A percentile compares a stretch with the other conserved stretches of the same genome.
Conservation (phyloP, 2,113 vertebrate species). For the Corydoras sp. region DNA sequence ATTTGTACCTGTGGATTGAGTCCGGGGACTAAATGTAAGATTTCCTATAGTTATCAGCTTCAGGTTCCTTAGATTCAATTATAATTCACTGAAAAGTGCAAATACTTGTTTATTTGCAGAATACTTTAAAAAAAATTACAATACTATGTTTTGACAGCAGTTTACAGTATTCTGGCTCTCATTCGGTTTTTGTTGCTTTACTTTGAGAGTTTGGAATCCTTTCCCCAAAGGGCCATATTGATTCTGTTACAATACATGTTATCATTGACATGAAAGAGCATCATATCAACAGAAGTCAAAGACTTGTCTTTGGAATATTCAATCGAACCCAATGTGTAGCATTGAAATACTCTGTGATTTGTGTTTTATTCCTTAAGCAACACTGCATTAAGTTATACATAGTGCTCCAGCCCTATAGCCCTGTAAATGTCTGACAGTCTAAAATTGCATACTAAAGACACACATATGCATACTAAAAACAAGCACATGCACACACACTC, state of each 20-base stretch:
- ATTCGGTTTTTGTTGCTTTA: not conserved
- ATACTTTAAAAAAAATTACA: not conserved
- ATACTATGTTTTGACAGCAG: not conserved
- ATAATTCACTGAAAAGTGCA: slow-evolving; percentile 13
- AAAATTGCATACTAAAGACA: not conserved
- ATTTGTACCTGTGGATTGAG: slow-evolving; percentile 15
- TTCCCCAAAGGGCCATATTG: not conserved
- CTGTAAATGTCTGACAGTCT: slow-evolving; percentile 4
- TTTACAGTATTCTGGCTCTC: not conserved
- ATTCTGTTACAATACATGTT: not conserved
- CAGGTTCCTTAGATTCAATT: not conserved
- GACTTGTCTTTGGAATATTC: slow-evolving; percentile 4
- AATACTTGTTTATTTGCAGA: not conserved
- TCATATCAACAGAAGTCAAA: slow-evolving; percentile 11
- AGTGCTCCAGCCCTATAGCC: slow-evolving; percentile 3
- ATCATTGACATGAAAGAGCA: slow-evolving; percentile 7
- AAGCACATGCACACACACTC: slow-evolving; percentile 29
- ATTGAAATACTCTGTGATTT: slow-evolving; percentile 31
- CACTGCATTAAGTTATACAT: slow-evolving; percentile 33
- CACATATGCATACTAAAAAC: slow-evolving; percentile 11
- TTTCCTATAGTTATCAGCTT: not conserved
- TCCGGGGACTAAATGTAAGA: not conserved
- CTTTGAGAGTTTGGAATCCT: not conserved
- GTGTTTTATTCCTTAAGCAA: slow-evolving; percentile 26
- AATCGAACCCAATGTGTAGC: slow-evolving; percentile 5